Conservation (phyloP, 2,113 vertebrate species). For the Tor tambroides region DNA sequence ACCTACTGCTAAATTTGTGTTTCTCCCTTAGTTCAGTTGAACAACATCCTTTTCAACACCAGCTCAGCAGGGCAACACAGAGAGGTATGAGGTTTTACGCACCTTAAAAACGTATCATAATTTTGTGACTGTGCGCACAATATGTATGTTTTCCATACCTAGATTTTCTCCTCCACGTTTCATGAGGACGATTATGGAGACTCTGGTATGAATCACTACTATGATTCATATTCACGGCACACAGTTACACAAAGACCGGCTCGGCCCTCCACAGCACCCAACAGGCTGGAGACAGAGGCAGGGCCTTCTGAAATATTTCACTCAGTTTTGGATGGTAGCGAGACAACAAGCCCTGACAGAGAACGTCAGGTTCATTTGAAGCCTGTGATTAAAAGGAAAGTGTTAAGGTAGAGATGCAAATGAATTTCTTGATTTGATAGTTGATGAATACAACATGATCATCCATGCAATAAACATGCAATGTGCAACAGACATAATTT, state of each 20-base stretch:
- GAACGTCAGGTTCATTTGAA: conserved; percentile 34
- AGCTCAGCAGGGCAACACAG: conserved; percentile 35
- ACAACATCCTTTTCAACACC: conserved; percentile 45
- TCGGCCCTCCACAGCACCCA: conserved; percentile 58
- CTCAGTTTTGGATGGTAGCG: conserved; percentile 48
- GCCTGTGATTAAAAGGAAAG: conserved; percentile 74
- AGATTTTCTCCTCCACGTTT: conserved; percentile 60
- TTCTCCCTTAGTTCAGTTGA: conserved; percentile 62
- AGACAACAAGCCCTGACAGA: conserved; percentile 50
- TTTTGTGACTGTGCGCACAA: not conserved
- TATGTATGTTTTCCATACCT: not conserved
- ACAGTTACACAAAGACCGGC: conserved; percentile 61
- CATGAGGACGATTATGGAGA: conserved; percentile 42
- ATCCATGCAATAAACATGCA: not conserved
- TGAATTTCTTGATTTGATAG: not conserved
- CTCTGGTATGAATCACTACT: not conserved
- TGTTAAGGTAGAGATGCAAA: conserved; percentile 68
- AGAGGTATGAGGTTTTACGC: conserved; percentile 55
- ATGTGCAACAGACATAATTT: not conserved
- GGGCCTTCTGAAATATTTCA: conserved; percentile 41
- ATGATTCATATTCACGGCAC: conserved; percentile 68
- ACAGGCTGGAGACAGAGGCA: conserved; percentile 56
- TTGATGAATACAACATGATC: not conserved
- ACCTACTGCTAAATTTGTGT: not conserved
- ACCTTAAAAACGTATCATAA: not conserved